A percentile compares a stretch with the other conserved stretches of the same genome.
Conservation (phyloP, 1,140 invertebrate species). For the Spodoptera frugiperda region DNA sequence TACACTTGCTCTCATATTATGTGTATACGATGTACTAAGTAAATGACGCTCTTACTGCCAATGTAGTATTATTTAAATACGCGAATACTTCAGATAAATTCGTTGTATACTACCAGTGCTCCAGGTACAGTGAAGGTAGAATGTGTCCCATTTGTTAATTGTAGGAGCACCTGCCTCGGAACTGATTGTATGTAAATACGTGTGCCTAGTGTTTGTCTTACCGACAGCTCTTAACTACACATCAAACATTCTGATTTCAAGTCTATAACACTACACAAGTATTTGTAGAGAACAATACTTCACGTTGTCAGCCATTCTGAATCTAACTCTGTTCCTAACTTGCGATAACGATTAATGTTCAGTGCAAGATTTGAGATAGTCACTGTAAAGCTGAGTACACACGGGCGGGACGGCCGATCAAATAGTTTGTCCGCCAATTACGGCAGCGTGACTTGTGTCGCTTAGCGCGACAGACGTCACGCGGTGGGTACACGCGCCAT, state of each 20-base stretch:
- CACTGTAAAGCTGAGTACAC: conserved; percentile 47
- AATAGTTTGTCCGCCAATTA: conserved; percentile 58
- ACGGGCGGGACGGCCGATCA: conserved; percentile 49
- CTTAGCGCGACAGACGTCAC: conserved; percentile 42
- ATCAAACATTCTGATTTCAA: conserved; percentile 12
- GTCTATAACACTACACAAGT: conserved; percentile 26
- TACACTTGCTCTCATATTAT: no score
- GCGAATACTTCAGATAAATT: no score
- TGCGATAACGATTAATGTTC: conserved; percentile 19
- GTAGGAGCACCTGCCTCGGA: background rate
- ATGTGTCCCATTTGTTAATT: background rate
- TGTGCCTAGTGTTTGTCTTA: conserved; percentile 7
- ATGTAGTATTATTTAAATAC: no score
- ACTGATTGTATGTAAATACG: conserved; percentile 2
- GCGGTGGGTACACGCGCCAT: conserved; percentile 35
- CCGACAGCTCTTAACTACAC: conserved; percentile 20
- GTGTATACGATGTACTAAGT: no score
- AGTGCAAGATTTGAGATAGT: background rate
- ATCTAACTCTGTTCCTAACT: background rate
- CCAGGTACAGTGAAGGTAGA: no score
- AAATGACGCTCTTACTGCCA: no score
- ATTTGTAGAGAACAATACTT: conserved; percentile 16
- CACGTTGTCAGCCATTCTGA: background rate
- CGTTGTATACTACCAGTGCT: no score
- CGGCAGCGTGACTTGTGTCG: no score